Evolutionary conservation across 2,113 vertebrate species (phyloP), one percentile per base, ranked within the genome.

Genomic region (Prinia subflava): DNA sequence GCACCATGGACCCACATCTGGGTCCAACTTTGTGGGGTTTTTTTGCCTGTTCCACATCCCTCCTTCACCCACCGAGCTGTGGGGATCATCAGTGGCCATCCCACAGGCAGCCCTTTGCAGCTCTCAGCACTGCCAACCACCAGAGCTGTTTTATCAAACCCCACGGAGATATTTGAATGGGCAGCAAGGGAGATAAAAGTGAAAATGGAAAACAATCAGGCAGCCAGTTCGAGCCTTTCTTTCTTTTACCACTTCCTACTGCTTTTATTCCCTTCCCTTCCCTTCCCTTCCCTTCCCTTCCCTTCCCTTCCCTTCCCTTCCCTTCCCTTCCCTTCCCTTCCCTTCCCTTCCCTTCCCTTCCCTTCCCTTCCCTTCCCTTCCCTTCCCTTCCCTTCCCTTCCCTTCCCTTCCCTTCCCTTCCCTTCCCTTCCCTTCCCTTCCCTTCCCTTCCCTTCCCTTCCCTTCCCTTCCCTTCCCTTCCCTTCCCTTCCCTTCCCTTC

Each of bases 1-100:
- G 56, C n/a, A 24, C 47, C 0, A 0, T 7, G 23, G 31, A 25
- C 2, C 19, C 1, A 0, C 49, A 68, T 15, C 53, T 25, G 16
- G 27, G 50, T 68, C 49, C 63, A 56, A 1, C 7, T 73, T 33
- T 53, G 67, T 35, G 53, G 8, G 6, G 6, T 42, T 39, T 46
- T 39, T 59, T 46, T 35, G 8, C 28, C 23, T 3, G 7, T 53
- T 47, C 20, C 16, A 15, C 55, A 15, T 37, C 25, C 35, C 35
- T 52, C 4, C 9, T 74, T 59, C 37, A 25, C 21, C 35, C 49
- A 21, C 30, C 9, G 4, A 30, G 22, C 31, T 0, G 3, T 6
- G 5, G 42, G 42, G n/a, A 30, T 20, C 6, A 11, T 6, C 2
- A 1, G 46, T 39, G 42, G n/a, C 37, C 17, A 2, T 18, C 10